Percentiles rank a stretch among this genome's conserved stretches.
Conservation (phyloP, 2,797 vertebrate species). For the Hapalemur alaotrensis region DNA sequence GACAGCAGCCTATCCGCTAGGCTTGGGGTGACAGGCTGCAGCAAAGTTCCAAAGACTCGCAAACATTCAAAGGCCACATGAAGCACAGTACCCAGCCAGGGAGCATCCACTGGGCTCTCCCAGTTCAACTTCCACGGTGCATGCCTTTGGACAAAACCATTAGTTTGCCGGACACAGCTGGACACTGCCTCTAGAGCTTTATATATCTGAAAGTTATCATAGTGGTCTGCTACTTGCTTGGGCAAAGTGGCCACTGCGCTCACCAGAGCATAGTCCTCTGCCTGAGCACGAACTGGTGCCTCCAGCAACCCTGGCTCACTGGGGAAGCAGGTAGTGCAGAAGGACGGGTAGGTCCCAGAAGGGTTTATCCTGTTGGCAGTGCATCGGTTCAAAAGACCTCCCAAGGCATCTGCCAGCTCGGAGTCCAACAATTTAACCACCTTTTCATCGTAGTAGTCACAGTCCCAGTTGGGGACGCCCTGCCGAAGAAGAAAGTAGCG, state of each 20-base stretch:
- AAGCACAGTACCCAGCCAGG: conserved; percentile 92
- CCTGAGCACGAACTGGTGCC: conserved; percentile 72
- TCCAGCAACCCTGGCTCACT: not conserved
- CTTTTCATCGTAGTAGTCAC: conserved; percentile 93
- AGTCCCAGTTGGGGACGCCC: conserved; percentile 93
- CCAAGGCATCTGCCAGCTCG: conserved; percentile 89
- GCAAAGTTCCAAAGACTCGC: conserved; percentile 91
- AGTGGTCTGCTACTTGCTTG: conserved; percentile 85
- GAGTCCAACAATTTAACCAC: conserved; percentile 92
- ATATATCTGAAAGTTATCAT: conserved; percentile 90
- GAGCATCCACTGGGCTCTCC: conserved; percentile 80
- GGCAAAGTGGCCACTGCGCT: conserved; percentile 86
- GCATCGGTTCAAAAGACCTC: conserved; percentile 84
- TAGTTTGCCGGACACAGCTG: conserved; percentile 91
- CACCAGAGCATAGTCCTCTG: conserved; percentile 90
- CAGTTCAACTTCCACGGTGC: conserved; percentile 92
- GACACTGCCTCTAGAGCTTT: conserved; percentile 93
- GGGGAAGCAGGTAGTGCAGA: conserved; percentile 85
- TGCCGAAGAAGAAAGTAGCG: conserved; percentile 96
- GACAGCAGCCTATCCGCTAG: conserved; percentile 89
- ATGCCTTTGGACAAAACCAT: conserved; percentile 94
- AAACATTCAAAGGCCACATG: conserved; percentile 93
- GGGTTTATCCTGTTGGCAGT: conserved; percentile 92
- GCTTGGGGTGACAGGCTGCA: conserved; percentile 92
- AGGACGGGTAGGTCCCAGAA: conserved; percentile 88